Evolutionary conservation across 1,140 invertebrate species (phyloP).

Genomic region (Coelopa frigida): DNA sequence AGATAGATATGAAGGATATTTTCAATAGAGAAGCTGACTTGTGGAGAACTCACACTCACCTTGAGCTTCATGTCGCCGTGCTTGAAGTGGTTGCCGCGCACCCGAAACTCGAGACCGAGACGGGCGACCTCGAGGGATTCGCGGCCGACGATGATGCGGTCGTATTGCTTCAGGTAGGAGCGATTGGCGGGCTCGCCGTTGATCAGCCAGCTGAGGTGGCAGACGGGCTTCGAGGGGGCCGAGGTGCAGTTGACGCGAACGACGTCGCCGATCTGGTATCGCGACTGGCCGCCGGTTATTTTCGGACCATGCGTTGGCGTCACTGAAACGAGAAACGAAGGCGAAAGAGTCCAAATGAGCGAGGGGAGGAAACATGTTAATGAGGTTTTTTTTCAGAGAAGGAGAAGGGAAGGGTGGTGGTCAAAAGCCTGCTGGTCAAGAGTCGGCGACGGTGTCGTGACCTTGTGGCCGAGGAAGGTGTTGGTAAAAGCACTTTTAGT

Average conservation of each 20-base stretch:
- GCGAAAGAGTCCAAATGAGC: no score
- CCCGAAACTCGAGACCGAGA: slow-evolving; percentile 66
- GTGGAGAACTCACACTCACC: slow-evolving; percentile 33
- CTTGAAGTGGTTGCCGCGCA: slow-evolving; percentile 68
- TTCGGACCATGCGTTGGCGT: slow-evolving; percentile 71
- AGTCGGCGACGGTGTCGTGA: no score
- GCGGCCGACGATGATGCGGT: slow-evolving; percentile 36
- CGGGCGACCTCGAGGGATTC: slow-evolving; percentile 61
- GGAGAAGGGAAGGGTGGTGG: no score
- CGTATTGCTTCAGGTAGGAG: slow-evolving; percentile 37
- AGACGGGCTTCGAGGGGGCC: slow-evolving; percentile 71
- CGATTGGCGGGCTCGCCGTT: slow-evolving; percentile 70
- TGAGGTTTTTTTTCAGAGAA: no score
- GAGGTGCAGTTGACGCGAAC: slow-evolving; percentile 80
- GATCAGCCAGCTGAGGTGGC: slow-evolving; percentile 78
- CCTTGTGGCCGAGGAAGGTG: no score
- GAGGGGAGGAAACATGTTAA: no score
- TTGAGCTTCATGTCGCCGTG: slow-evolving; percentile 78
- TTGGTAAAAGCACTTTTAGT: no score
- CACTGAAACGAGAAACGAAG: slow-evolving; percentile 49
- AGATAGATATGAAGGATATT: slow-evolving; percentile 3
- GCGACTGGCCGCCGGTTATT: slow-evolving; percentile 68
- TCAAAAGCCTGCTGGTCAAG: no score
- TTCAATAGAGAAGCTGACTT: background rate
- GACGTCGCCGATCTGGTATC: slow-evolving; percentile 75